Conservation (phyloP, 2,797 vertebrate genomes). For the Columba guinea region DNA sequence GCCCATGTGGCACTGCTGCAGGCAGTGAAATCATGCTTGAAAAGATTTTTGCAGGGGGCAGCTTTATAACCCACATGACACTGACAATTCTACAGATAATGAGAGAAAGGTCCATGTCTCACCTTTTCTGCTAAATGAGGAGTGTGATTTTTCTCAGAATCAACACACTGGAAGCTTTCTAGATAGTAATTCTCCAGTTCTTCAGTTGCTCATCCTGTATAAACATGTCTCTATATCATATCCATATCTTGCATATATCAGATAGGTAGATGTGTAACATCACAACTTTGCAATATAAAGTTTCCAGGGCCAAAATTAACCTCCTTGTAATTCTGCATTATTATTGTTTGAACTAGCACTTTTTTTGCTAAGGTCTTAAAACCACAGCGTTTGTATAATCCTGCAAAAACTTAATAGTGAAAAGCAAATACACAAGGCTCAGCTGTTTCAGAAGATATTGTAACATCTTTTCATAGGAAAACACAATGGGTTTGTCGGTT, state of each 20-base stretch:
- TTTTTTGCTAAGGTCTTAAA: background rate
- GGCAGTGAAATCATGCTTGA: conserved; percentile 19
- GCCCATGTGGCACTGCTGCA: background rate
- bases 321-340: background rate
- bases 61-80: conserved; percentile 23
- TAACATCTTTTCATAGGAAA: conserved; percentile 4
- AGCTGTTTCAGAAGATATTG: background rate
- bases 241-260: background rate
- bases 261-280: background rate
- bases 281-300: background rate
- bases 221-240: background rate
- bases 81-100: background rate
- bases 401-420: background rate
- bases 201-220: background rate
- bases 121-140: conserved; percentile 13
- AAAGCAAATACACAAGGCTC: background rate
- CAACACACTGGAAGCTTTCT: conserved; percentile 30
- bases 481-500: background rate
- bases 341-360: background rate
- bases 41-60: background rate
- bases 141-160: conserved; percentile 31
- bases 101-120: conserved; percentile 6
- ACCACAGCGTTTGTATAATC: background rate
- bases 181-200: background rate
- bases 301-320: background rate